A percentile compares a stretch with the other conserved stretches of the same genome.
phyloP scores from a whole-genome alignment of 1,140 invertebrate genomes.

The Drosophila repleta region DNA sequence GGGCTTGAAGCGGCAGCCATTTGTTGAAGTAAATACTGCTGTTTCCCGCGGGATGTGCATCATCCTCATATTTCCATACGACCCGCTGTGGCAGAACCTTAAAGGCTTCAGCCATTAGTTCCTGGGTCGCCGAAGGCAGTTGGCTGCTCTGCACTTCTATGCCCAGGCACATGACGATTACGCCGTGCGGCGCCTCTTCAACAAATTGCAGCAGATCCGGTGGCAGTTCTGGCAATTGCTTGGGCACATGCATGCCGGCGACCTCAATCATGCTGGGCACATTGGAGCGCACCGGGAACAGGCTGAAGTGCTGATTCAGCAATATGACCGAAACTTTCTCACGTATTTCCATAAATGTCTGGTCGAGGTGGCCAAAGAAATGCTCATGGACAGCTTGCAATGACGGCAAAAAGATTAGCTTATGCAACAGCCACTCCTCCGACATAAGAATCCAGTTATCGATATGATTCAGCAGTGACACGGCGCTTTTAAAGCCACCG shows the following conservation, averaged over 20 bases:
- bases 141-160: slow-evolving; percentile 85
- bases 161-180: slow-evolving; percentile 87
- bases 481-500: neutral
- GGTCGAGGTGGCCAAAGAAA: slow-evolving; percentile 54
- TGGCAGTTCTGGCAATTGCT: slow-evolving; percentile 76
- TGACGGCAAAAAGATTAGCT: slow-evolving; percentile 41
- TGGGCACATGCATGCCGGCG: slow-evolving; percentile 84
- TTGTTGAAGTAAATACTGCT: slow-evolving; percentile 86
- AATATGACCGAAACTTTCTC: slow-evolving; percentile 59
- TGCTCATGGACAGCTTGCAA: slow-evolving; percentile 41
- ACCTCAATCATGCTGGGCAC: slow-evolving; percentile 67
- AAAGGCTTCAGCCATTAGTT: slow-evolving; percentile 85
- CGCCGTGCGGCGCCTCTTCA: slow-evolving; percentile 85
- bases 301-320: slow-evolving; percentile 70
- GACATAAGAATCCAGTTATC: slow-evolving; percentile 47
- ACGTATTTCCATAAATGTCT: slow-evolving; percentile 42
- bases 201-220: slow-evolving; percentile 84
- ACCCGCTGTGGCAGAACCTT: slow-evolving; percentile 86
- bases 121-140: slow-evolving; percentile 84
- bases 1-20: slow-evolving; percentile 89
- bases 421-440: slow-evolving; percentile 64
- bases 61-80: slow-evolving; percentile 88
- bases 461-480: slow-evolving; percentile 40
- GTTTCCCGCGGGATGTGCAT: slow-evolving; percentile 84
- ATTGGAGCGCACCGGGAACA: slow-evolving; percentile 54